Conservation (phyloP, 2,888 invertebrate species). For the Candidula unifasciata region DNA sequence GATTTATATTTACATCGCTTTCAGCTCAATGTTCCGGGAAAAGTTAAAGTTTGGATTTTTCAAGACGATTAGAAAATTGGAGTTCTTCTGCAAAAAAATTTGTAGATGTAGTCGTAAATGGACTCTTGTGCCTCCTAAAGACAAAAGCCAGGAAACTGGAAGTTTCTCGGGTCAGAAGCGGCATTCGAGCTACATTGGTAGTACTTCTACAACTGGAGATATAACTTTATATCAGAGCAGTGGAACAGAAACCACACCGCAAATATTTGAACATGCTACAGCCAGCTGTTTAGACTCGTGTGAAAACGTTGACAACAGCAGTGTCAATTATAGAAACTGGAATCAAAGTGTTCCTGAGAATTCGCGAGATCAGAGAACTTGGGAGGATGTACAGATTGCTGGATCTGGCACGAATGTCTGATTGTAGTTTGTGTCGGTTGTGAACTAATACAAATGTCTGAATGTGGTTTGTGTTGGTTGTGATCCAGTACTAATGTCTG, state of each 20-base stretch:
- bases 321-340: background rate
- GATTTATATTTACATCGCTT: conserved; percentile 64
- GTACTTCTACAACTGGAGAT: background rate
- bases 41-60: conserved; percentile 52
- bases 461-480: no score
- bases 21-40: conserved; percentile 62
- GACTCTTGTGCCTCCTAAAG: conserved; percentile 2
- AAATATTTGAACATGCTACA: no score
- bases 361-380: background rate
- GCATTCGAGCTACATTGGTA: no score
- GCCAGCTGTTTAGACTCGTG: no score
- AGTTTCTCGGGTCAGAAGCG: background rate
- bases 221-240: background rate
- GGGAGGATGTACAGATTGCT: background rate
- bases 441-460: no score
- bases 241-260: background rate
- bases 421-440: background rate
- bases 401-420: background rate
- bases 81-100: conserved; percentile 25
- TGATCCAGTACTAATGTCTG: no score
- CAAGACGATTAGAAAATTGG: background rate
- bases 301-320: background rate
- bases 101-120: conserved; percentile 26
- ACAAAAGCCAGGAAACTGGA: background rate
- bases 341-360: background rate